Evolutionary conservation across 2,888 invertebrate species (phyloP), one percentile per base, ranked within the genome.

Genomic region (Lordiphosa fenestrarum): DNA sequence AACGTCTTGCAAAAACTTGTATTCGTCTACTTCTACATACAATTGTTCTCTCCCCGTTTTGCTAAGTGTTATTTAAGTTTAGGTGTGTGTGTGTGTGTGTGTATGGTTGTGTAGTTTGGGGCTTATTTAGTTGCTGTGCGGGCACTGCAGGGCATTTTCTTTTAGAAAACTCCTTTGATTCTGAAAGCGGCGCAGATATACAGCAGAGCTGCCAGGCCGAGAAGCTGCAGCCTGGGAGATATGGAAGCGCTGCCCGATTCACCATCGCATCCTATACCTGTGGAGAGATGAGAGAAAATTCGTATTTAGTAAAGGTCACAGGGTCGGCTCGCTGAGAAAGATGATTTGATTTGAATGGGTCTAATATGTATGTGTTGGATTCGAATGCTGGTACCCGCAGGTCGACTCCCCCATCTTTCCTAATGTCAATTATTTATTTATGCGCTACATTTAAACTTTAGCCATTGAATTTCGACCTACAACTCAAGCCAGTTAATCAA

Each of bases 231-330:
- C 40, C 40, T 51, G 46, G 76, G 67, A 9, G 66, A 62, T 59
- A 61, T 64, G 83, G 81, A 80, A 80, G 83, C 83, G 56, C 83
- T 81, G 39, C 70, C 83, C 37, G 83, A 83, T 9, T 66, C 60
- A 15, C 70, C 69, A 25, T 70, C 66, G 66, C 86, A 86, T 58
- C 68, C 84, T 53, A 83, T 77, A 55, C 85, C 86, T 86, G 69
- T 30, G 5, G 72, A 73, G 9, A 41, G 25, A 54, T 36, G 15
- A 13, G 48, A 61, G 56, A 66, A n/a, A 62, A 51, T n/a, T 42
- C 19, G 13, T 5, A n/a, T 42, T 13, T 6, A 15, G 6, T 13
- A 35, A 33, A 25, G 19, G n/a, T 6, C 4, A 35, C 0, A 10
- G 30, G 5, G 0, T 10, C 30, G 3, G 30, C 9, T 3, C 30